Percentiles rank a stretch among this genome's conserved stretches.
Conservation (phyloP, 1,140 invertebrate genomes). For the Brachionus paranguensis region DNA sequence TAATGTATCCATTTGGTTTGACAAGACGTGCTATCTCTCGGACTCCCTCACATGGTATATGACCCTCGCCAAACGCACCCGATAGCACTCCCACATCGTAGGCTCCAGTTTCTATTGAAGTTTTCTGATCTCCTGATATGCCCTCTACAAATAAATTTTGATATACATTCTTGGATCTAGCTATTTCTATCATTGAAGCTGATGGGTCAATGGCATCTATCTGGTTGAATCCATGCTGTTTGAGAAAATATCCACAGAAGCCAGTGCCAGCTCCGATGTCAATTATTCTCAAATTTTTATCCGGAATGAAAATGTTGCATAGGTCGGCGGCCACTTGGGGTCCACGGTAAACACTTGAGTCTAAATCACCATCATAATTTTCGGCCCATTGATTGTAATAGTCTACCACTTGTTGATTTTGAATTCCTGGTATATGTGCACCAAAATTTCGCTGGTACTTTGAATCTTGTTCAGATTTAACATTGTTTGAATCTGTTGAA, state of each 20-base stretch:
- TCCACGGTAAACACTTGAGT: constrained; percentile 4
- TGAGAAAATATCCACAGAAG: constrained; percentile 47
- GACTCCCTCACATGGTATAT: constrained; percentile 54
- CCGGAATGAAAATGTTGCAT: constrained; percentile 19
- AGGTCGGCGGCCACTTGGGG: constrained; percentile 13
- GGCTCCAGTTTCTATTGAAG: constrained; percentile 44
- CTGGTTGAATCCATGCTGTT: constrained; percentile 44
- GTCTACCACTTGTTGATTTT: constrained; percentile 2
- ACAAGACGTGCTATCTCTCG: constrained; percentile 54
- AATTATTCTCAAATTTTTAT: constrained; percentile 43
- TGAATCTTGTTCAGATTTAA: neutral
- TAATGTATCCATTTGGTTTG: constrained; percentile 52
- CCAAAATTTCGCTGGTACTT: neutral
- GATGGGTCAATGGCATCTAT: constrained; percentile 49
- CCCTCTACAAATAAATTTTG: constrained; percentile 43
- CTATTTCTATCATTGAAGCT: constrained; percentile 48
- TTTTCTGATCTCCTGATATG: constrained; percentile 41
- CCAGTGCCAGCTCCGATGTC: constrained; percentile 53
- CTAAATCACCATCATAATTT: constrained; percentile 7
- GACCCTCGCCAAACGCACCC: constrained; percentile 57
- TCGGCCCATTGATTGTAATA: constrained; percentile 30
- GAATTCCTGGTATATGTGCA: neutral
- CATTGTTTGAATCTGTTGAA: neutral
- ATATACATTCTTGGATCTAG: constrained; percentile 47
- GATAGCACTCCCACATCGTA: constrained; percentile 52